Evolutionary conservation across 2,888 invertebrate species (phyloP), one percentile per base, ranked within the genome.

Genomic region (Ariolimax columbianus): DNA sequence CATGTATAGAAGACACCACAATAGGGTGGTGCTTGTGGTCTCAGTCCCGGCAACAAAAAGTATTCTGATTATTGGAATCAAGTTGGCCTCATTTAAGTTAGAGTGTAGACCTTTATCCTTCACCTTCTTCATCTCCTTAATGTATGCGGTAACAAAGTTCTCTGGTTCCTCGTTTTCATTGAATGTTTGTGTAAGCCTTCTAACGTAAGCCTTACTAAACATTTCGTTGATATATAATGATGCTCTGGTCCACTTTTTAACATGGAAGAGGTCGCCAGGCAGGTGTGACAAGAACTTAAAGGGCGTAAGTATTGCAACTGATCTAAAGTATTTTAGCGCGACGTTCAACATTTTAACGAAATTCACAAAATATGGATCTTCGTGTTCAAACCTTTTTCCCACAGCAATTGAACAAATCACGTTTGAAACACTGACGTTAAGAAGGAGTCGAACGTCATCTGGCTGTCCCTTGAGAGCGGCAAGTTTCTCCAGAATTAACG

Each of bases 261-360:
- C 82, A 1, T 81, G 77, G 55, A 89, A 88, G 2, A 73, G 23
- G 59, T 82, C 82, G n/a, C 72, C 72, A 55, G 82, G 82, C 14
- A 82, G n/a, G 30, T 73, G 40, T 23, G 38, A 47, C 38, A 81
- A 72, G n/a, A 33, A 43, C 23, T 43, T 43, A 19, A 72, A 81
- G 2, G 38, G 19, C 7, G 47, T 55, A 11, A 81, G 55, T 23
- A 81, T 26, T n/a, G 19, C 38, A 14, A 68, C 68, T 26, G 26
- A 3, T 40, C 38, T 47, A 19, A 30, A 7, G 23, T 68, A 47
- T 43, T 68, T 63, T 1, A 82, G 11, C 14, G 30, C 59, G 30
- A 59, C 55, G 17, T 43, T 63, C 19, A 79, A 30, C n/a, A n/a
- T 6, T 4, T n/a, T 36, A 51, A 82, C 73, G 14, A 72, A 66